Conservation (phyloP, 2,797 vertebrate species). For the Ctenopoma multispine region DNA sequence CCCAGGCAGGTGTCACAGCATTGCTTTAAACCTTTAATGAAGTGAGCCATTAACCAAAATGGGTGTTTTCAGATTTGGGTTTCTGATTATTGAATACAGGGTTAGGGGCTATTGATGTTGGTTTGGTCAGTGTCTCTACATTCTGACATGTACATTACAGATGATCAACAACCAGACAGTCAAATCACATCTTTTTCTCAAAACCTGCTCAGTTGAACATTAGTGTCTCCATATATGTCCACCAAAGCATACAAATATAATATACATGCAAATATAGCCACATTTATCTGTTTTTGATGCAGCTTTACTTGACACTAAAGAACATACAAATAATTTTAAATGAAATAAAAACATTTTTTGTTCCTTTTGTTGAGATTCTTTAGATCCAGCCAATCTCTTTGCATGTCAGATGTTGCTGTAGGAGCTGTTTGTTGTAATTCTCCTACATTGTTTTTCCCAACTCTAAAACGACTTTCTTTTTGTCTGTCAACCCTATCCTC, state of each 20-base stretch:
- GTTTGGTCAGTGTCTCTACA: too few species aligned
- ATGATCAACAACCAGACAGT: too few species aligned
- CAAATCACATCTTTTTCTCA: too few species aligned
- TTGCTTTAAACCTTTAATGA: neutral
- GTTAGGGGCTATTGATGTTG: neutral
- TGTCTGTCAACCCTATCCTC: conserved; percentile 13
- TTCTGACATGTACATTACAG: too few species aligned
- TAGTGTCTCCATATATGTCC: too few species aligned
- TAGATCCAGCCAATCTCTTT: neutral
- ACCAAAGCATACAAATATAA: neutral
- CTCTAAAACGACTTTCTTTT: conserved; percentile 7
- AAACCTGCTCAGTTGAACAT: neutral
- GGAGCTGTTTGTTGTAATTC: neutral
- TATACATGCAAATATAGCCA: neutral
- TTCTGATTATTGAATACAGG: conserved; percentile 2
- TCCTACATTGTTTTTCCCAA: neutral
- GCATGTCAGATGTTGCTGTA: neutral
- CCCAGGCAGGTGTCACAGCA: neutral
- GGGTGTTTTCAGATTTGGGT: conserved; percentile 5
- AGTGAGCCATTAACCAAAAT: neutral
- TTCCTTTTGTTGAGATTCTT: neutral
- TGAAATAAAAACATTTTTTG: neutral
- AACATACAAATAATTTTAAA: neutral
- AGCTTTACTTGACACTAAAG: neutral
- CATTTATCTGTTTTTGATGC: neutral